Evolutionary conservation across 2,113 vertebrate genomes (phyloP).

Genomic region (Tapirus terrestris): DNA sequence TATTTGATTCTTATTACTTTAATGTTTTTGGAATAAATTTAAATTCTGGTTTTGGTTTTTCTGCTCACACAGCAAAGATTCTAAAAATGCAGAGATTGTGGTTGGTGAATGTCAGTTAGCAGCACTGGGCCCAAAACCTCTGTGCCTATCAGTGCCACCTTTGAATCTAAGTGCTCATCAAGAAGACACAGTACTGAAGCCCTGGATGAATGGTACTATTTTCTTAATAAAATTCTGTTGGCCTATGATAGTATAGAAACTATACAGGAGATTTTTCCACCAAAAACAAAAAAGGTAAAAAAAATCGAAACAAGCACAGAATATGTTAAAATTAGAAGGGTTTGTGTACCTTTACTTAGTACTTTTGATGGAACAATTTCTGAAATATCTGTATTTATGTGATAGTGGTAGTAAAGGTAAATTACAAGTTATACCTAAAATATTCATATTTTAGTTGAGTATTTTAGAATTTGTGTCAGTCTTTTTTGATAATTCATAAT

Average conservation of each 20-base stretch:
- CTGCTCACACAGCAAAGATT: conserved; percentile 76
- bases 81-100: conserved; percentile 52
- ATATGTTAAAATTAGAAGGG: conserved; percentile 15
- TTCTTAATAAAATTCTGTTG: conserved; percentile 25
- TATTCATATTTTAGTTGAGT: conserved; percentile 4
- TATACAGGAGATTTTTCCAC: background rate
- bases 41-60: conserved; percentile 51
- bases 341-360: background rate
- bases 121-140: conserved; percentile 38
- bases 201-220: conserved; percentile 82
- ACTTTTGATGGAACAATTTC: conserved; percentile 6
- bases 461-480: conserved; percentile 4
- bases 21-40: conserved; percentile 4
- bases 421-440: conserved; percentile 30
- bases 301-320: background rate
- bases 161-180: background rate
- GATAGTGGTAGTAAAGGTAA: background rate
- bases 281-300: background rate
- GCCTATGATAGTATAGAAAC: background rate
- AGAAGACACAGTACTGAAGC: conserved; percentile 66
- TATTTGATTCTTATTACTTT: conserved; percentile 20
- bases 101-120: conserved; percentile 58
- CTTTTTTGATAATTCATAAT: conserved; percentile 18
- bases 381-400: background rate
- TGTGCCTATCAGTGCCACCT: background rate